phyloP scores from a whole-genome alignment of 2,113 vertebrate species.

The Hemiscyllium ocellatum region DNA sequence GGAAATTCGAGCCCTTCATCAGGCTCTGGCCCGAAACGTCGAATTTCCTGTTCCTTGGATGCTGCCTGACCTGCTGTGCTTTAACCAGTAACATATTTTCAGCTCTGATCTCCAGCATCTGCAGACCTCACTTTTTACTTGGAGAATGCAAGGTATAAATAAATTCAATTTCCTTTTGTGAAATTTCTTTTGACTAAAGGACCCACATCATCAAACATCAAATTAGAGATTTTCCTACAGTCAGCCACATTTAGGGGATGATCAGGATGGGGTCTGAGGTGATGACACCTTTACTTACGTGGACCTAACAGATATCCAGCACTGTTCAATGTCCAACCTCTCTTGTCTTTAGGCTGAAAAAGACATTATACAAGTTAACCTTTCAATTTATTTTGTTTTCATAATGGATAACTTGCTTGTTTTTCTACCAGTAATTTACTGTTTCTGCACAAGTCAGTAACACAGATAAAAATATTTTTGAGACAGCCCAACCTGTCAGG shows the following conservation, averaged over 20 bases:
- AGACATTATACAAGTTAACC: background rate
- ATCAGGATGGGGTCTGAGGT: background rate
- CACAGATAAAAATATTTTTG: background rate
- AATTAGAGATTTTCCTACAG: background rate
- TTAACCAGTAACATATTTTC: too few relatives aligned
- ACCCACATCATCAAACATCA: background rate
- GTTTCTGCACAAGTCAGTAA: background rate
- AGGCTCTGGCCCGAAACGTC: too few relatives aligned
- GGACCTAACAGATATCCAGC: constrained; percentile 55
- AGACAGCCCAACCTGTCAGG: background rate
- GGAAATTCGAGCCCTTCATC: too few relatives aligned
- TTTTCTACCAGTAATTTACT: background rate
- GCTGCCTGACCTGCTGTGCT: too few relatives aligned
- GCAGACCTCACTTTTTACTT: too few relatives aligned
- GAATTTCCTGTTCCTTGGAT: too few relatives aligned
- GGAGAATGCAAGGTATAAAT: background rate
- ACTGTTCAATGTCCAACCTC: constrained; percentile 57
- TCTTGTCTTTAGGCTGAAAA: constrained; percentile 50
- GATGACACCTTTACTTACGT: constrained; percentile 46
- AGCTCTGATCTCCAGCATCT: too few relatives aligned
- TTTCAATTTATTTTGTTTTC: background rate
- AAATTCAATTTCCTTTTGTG: background rate
- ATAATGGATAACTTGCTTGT: background rate
- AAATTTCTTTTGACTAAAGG: too few relatives aligned
- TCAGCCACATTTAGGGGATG: background rate